These are phyloP conservation scores for Chroicocephalus ridibundus DNA, from an alignment of 2,113 vertebrate species.

Conservation along the genomic window DNA sequence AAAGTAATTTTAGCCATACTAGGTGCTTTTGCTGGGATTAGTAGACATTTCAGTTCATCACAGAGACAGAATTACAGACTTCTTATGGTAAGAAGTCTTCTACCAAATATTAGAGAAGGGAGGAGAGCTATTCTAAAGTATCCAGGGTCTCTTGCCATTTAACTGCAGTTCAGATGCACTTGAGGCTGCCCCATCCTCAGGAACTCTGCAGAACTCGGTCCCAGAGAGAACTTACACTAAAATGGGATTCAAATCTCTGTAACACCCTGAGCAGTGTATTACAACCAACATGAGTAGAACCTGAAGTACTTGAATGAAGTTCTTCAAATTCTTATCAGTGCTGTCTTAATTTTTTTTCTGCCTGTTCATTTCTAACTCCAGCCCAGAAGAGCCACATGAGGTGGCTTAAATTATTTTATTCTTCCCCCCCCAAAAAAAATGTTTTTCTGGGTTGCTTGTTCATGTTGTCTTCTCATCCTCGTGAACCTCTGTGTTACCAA, in stretches of 20 bases:
- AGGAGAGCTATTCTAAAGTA: neutral
- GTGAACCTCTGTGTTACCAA: neutral
- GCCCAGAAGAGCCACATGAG: neutral
- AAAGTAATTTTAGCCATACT: neutral
- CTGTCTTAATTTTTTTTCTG: neutral
- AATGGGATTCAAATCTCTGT: neutral
- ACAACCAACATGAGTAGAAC: neutral
- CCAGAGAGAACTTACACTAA: neutral
- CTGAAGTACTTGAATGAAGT: neutral
- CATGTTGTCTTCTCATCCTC: neutral
- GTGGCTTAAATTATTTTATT: neutral
- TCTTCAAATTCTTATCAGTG: neutral
- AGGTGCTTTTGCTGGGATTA: neutral
- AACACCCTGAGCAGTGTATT: neutral
- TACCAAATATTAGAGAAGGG: neutral
- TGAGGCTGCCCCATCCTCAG: neutral
- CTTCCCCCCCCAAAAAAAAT: too few species aligned
- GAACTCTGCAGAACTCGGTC: neutral
- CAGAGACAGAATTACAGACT: neutral
- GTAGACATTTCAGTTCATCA: neutral
- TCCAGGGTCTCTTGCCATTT: neutral
- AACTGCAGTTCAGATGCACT: neutral
- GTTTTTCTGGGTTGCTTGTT: neutral
- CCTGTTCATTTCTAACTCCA: neutral
- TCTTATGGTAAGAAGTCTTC: neutral